Conservation (phyloP, 2,888 invertebrate genomes). For the Neoscelio sp. region DNA sequence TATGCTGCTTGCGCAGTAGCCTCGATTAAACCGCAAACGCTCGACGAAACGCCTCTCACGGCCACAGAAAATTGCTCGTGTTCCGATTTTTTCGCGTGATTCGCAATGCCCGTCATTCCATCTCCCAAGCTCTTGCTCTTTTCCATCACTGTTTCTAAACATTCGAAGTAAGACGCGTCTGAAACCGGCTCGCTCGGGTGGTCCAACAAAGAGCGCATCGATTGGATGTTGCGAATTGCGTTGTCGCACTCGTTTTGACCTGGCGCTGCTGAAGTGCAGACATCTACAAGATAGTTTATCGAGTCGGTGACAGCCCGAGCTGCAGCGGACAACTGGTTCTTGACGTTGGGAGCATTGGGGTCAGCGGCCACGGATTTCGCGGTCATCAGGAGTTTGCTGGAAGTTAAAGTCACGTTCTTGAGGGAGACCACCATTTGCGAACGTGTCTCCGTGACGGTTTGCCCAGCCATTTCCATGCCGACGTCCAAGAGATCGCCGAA, state of each 20-base stretch:
- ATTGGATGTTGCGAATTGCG: slow-evolving; percentile 95
- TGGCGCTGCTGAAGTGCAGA: slow-evolving; percentile 95
- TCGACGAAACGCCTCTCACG: slow-evolving; percentile 92
- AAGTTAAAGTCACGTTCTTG: slow-evolving; percentile 94
- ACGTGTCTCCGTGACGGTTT: slow-evolving; percentile 88
- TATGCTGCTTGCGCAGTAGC: slow-evolving; percentile 98
- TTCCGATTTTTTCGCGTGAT: slow-evolving; percentile 94
- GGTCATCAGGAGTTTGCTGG: slow-evolving; percentile 92
- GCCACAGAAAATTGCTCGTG: slow-evolving; percentile 93
- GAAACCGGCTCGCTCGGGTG: slow-evolving; percentile 95
- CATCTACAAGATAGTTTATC: slow-evolving; percentile 95
- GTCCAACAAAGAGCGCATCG: slow-evolving; percentile 91
- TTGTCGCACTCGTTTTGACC: slow-evolving; percentile 99
- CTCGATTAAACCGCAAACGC: slow-evolving; percentile 96
- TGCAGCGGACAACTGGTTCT: slow-evolving; percentile 94
- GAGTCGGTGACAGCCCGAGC: slow-evolving; percentile 96
- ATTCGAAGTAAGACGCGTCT: slow-evolving; percentile 96
- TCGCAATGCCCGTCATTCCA: slow-evolving; percentile 97
- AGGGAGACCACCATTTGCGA: slow-evolving; percentile 94
- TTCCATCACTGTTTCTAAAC: slow-evolving; percentile 94
- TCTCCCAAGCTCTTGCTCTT: slow-evolving; percentile 93
- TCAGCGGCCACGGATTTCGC: slow-evolving; percentile 96
- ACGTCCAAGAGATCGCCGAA: slow-evolving; percentile 91
- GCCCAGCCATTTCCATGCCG: slow-evolving; percentile 94
- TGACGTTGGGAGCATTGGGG: slow-evolving; percentile 94